A percentile compares a stretch with the other conserved stretches of the same genome.
Conservation (phyloP, 1,140 invertebrate species). For the Leptopilina clavipes region DNA sequence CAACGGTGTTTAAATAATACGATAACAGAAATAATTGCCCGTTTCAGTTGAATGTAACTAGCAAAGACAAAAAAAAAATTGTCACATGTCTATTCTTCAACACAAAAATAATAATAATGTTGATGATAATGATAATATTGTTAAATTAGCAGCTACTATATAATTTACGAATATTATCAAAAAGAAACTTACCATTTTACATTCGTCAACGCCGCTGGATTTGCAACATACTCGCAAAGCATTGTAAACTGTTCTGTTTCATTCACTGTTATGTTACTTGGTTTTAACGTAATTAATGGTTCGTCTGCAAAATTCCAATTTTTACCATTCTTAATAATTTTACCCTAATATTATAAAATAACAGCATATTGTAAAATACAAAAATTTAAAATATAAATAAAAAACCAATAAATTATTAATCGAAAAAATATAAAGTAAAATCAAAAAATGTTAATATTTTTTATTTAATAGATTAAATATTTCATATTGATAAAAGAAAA, state of each 20-base stretch:
- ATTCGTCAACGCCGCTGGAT: conserved; percentile 82
- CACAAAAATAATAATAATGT: too few species aligned
- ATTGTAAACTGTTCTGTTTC: conserved; percentile 84
- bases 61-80: not conserved
- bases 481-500: too few species aligned
- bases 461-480: too few species aligned
- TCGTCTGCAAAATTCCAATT: conserved; percentile 81
- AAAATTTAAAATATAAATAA: too few species aligned
- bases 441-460: too few species aligned
- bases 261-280: conserved; percentile 85
- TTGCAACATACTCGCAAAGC: conserved; percentile 87
- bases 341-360: too few species aligned
- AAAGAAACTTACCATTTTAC: conserved; percentile 83
- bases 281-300: conserved; percentile 84
- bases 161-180: not conserved
- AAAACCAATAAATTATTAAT: too few species aligned
- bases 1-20: not conserved
- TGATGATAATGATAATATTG: too few species aligned
- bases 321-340: not conserved
- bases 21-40: not conserved
- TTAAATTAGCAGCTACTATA: too few species aligned
- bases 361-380: too few species aligned
- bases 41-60: not conserved
- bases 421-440: too few species aligned
- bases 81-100: not conserved